Base-by-base conservation (phyloP, 1,140 invertebrate species). In the Scaptomyza hsui region DNA sequence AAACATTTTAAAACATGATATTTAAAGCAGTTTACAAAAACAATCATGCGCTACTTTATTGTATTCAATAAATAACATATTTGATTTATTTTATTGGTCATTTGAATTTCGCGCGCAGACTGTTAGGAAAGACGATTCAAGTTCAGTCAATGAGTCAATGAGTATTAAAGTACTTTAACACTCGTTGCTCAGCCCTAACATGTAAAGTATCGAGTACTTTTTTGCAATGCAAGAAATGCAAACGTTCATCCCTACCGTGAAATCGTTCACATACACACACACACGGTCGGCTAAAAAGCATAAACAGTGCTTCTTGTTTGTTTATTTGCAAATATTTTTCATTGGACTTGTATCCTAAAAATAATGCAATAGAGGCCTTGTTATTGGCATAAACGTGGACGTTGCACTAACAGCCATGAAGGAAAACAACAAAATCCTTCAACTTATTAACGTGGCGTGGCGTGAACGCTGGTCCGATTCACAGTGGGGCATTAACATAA, bases 401-500 rank as follows among this genome's bases (percentile, higher is more conserved):
- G 12, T 68, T 13, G 10, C 5, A 52, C 12, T 9, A 69, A 15
- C 13, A 26, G 60, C 24, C 45, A 88, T 88, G 82, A 88, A 88
- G 61, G 82, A 88, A 63, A 86, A 86, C 53, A 86, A 89, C 61
- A 88, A 88, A 26, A 88, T 88, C 47, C 75, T 88, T 51, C 82
- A 89, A 59, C 78, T 88, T 15, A 88, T 88, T 45, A 89, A 88
- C 49, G 78, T 88, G 92, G 98, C 97, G 41, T 99, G 97, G 97
- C 93, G 97, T 79, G 97, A 98, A 92, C 93, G 97, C 55, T 99
- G 97, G 97, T 96, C 95, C 9, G 97, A 98, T 92, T 94, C 98
- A 21, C 96, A 98, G 92, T 99, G 97, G 97, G 97, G 97, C 24
- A 98, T 98, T 64, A 96, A 98, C 89, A 97, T 98, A 26, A 98